Percentiles rank a stretch among this genome's conserved stretches.
These are phyloP conservation scores for Hirudinaria manillensis DNA, from an alignment of 2,888 invertebrate species.

Conservation along the genomic window DNA sequence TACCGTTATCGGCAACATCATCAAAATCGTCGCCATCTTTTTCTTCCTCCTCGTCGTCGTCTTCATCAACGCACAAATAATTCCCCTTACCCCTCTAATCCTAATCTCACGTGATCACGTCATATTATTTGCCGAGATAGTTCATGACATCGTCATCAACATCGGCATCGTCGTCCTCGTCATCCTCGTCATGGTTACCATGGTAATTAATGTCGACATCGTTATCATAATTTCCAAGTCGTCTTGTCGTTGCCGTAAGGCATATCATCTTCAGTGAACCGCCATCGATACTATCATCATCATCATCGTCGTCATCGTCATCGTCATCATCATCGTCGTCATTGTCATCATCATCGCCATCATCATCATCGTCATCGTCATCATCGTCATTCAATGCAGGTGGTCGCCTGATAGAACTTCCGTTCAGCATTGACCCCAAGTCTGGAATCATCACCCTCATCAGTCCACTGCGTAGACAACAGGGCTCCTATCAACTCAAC, in stretches of 20 bases:
- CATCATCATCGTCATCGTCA: not conserved
- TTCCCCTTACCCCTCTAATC: too few species aligned
- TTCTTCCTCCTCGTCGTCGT: too few species aligned
- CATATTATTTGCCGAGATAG: too few species aligned
- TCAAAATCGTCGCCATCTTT: too few species aligned
- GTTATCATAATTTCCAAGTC: not conserved
- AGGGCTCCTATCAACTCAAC: constrained; percentile 72
- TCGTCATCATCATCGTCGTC: constrained; percentile 3
- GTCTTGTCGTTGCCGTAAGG: not conserved
- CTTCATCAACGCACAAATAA: too few species aligned
- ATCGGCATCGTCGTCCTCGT: constrained; percentile 3
- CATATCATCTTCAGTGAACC: not conserved
- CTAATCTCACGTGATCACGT: too few species aligned
- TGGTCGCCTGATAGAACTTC: constrained; percentile 37
- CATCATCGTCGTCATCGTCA: not conserved
- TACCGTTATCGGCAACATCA: too few species aligned
- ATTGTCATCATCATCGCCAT: not conserved
- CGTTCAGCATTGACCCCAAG: constrained; percentile 49
- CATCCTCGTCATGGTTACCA: not conserved
- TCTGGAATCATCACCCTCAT: constrained; percentile 50
- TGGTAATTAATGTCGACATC: not conserved
- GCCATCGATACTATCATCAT: not conserved
- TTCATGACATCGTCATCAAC: not conserved
- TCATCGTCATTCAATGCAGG: constrained; percentile 25
- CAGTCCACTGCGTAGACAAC: constrained; percentile 43